These are phyloP conservation scores for Salminus brasiliensis DNA, from an alignment of 2,113 vertebrate genomes.

Conservation along the genomic window DNA sequence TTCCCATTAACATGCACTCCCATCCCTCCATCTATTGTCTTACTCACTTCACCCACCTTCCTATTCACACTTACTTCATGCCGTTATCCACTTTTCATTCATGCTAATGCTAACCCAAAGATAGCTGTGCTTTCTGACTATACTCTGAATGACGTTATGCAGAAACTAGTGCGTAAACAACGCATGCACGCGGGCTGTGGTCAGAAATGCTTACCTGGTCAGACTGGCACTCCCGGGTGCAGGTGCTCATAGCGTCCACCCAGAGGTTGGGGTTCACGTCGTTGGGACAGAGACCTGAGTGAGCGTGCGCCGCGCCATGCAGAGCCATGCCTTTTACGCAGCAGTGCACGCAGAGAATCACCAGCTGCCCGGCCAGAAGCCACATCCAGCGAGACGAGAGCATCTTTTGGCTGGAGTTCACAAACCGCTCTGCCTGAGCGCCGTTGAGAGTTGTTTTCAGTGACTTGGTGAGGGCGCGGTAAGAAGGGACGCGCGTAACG, in stretches of 20 bases:
- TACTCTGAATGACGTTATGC: no score
- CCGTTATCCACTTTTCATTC: background rate
- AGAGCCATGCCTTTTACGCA: conserved; percentile 72
- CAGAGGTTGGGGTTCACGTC: conserved; percentile 99
- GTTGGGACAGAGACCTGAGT: conserved; percentile 95
- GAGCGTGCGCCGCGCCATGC: conserved; percentile 82
- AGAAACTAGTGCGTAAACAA: background rate
- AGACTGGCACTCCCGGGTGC: conserved; percentile 87
- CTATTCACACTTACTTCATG: no score
- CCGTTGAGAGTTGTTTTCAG: conserved; percentile 5
- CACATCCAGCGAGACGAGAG: conserved; percentile 78
- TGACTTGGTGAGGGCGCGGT: background rate
- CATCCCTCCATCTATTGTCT: no score
- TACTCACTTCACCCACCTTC: no score
- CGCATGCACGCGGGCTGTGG: background rate
- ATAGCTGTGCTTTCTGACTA: no score
- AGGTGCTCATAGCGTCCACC: conserved; percentile 99
- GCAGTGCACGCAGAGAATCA: conserved; percentile 72
- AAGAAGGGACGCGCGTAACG: background rate
- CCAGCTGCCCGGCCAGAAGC: conserved; percentile 74
- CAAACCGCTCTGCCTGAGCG: background rate
- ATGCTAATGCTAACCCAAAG: no score
- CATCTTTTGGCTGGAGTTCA: conserved; percentile 62
- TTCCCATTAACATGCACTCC: background rate
- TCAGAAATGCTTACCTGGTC: conserved; percentile 83